Conservation (phyloP, 2,888 invertebrate genomes). For the Hemithea aestivaria region DNA sequence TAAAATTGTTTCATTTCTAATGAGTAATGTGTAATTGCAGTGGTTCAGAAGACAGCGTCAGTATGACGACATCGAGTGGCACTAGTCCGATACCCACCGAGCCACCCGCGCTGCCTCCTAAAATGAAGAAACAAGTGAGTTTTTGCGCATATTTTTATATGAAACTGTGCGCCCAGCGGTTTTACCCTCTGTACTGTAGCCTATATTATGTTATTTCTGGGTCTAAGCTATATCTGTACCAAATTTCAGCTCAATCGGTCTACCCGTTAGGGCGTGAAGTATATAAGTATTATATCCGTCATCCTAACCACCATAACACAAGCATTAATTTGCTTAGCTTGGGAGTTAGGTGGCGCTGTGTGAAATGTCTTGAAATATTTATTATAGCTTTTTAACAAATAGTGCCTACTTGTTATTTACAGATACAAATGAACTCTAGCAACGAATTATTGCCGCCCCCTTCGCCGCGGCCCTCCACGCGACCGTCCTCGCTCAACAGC, state of each 20-base stretch:
- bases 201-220: too few relatives aligned
- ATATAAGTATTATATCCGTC: too few relatives aligned
- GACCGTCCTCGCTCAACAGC: constrained; percentile 67
- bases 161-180: too few relatives aligned
- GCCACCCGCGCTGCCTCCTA: constrained; percentile 78
- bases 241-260: too few relatives aligned
- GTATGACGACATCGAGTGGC: constrained; percentile 62
- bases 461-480: constrained; percentile 67
- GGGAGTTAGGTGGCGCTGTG: too few relatives aligned
- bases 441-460: constrained; percentile 67
- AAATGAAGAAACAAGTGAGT: constrained; percentile 67
- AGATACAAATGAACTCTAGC: constrained; percentile 62
- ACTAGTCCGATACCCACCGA: constrained; percentile 72
- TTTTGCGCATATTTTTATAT: too few relatives aligned
- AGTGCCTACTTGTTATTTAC: constrained; percentile 19
- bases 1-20: too few relatives aligned
- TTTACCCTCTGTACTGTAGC: too few relatives aligned
- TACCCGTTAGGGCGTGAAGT: too few relatives aligned
- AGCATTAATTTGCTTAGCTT: too few relatives aligned
- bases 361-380: not conserved
- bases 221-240: too few relatives aligned
- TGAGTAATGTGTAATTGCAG: constrained; percentile 30
- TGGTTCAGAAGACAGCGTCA: constrained; percentile 70
- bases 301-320: too few relatives aligned
- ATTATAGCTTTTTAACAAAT: not conserved